A percentile compares a stretch with the other conserved stretches of the same genome.
These are phyloP conservation scores for Brenthis hecate DNA, from an alignment of 2,888 invertebrate species.

Conservation along the genomic window DNA sequence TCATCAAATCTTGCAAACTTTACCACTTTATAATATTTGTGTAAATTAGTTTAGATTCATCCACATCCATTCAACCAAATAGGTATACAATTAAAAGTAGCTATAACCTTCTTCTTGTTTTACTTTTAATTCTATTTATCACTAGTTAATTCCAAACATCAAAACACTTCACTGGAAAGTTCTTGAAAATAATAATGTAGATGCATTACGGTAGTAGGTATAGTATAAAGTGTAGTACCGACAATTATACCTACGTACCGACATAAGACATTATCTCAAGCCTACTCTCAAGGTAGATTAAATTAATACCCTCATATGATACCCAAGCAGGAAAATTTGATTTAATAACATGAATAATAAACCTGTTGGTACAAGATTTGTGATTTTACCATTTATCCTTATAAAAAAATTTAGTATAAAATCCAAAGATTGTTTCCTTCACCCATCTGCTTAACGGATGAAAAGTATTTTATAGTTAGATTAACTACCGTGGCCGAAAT, in stretches of 20 bases:
- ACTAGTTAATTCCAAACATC: background rate
- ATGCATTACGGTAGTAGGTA: background rate
- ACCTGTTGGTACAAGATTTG: background rate
- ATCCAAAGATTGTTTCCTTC: no score
- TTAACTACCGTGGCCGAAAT: no score
- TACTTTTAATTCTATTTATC: background rate
- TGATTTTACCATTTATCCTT: no score
- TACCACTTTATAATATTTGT: no score
- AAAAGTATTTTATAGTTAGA: no score
- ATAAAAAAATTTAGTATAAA: no score
- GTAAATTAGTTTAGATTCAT: no score
- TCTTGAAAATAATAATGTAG: background rate
- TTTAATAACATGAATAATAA: conserved; percentile 7
- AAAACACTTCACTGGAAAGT: background rate
- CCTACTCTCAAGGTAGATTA: conserved; percentile 11
- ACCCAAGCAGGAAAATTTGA: background rate
- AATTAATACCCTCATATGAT: conserved; percentile 2
- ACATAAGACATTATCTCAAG: conserved; percentile 17
- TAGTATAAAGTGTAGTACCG: conserved; percentile 8
- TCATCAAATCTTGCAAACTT: no score
- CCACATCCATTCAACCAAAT: no score
- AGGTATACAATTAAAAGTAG: no score
- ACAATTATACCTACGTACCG: background rate
- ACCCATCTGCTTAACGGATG: no score
- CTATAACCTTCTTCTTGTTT: background rate